Evolutionary conservation across 2,797 vertebrate genomes (phyloP).

Genomic region (Anisognathus igniventris): DNA sequence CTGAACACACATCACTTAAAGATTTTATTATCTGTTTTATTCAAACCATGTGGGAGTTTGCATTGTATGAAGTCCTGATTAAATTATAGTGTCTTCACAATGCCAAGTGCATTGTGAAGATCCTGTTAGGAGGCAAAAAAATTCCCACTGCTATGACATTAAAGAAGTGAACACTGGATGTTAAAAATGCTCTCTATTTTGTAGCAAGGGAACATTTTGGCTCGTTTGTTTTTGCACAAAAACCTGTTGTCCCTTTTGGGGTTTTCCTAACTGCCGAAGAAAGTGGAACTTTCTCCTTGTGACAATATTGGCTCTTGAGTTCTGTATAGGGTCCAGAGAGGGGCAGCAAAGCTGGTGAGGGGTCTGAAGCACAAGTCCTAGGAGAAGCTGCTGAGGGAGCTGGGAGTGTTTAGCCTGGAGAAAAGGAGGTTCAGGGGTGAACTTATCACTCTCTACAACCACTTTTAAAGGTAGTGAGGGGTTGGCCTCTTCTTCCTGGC

Average conservation of each 20-base stretch:
- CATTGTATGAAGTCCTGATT: neutral
- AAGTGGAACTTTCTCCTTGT: neutral
- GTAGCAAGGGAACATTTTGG: neutral
- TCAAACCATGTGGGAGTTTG: neutral
- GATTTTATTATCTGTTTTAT: slow-evolving; percentile 2
- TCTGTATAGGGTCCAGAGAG: neutral
- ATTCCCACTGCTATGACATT: neutral
- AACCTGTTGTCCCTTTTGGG: neutral
- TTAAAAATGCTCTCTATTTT: neutral
- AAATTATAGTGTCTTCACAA: neutral
- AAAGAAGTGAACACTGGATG: neutral
- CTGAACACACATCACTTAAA: neutral
- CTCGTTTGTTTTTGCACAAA: neutral
- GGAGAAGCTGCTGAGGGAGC: neutral
- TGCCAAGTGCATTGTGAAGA: neutral
- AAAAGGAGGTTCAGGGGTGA: neutral
- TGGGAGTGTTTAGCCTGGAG: neutral
- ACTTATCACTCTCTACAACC: neutral
- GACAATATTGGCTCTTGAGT: neutral
- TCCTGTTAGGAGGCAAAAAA: neutral
- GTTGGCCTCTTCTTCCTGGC: neutral
- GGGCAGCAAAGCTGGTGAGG: neutral
- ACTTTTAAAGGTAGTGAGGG: neutral
- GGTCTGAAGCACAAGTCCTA: neutral
- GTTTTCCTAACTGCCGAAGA: neutral